Percentiles rank a stretch among this genome's conserved stretches.
Conservation (phyloP, 2,113 vertebrate species). For the Paedocypris sp. region DNA sequence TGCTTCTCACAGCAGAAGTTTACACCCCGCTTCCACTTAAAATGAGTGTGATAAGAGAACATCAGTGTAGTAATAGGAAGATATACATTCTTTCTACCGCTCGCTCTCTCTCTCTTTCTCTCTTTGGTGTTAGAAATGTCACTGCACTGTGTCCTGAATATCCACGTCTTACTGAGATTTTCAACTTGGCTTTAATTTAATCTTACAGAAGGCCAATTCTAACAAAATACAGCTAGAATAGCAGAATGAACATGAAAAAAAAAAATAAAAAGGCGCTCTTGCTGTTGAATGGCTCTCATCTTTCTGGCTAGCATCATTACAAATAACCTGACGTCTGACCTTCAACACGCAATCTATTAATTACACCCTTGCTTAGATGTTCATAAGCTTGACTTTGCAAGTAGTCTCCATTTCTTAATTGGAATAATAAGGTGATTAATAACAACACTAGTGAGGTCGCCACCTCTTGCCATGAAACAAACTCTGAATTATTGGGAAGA, state of each 20-base stretch:
- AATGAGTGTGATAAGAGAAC: background rate
- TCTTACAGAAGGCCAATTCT: no score
- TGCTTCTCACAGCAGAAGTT: background rate
- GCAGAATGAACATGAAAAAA: background rate
- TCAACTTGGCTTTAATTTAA: no score
- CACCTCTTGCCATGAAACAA: slow-evolving; percentile 35
- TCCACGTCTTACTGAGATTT: no score
- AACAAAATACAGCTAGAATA: no score
- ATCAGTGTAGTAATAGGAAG: background rate
- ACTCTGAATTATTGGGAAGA: slow-evolving; percentile 37
- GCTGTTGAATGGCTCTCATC: background rate
- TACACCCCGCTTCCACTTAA: background rate
- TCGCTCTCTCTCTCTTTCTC: no score
- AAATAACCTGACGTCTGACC: slow-evolving; percentile 46
- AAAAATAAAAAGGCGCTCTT: background rate
- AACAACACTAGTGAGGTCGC: slow-evolving; percentile 54
- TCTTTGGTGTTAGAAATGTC: no score
- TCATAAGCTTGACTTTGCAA: slow-evolving; percentile 45
- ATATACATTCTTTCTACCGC: background rate
- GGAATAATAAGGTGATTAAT: slow-evolving; percentile 63
- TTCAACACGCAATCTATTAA: slow-evolving; percentile 53
- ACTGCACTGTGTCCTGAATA: no score
- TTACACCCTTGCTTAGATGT: slow-evolving; percentile 45
- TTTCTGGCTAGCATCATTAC: slow-evolving; percentile 4
- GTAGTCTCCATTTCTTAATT: slow-evolving; percentile 55